Conservation (phyloP, 2,888 invertebrate species). For the Cerceris ruficornis region DNA sequence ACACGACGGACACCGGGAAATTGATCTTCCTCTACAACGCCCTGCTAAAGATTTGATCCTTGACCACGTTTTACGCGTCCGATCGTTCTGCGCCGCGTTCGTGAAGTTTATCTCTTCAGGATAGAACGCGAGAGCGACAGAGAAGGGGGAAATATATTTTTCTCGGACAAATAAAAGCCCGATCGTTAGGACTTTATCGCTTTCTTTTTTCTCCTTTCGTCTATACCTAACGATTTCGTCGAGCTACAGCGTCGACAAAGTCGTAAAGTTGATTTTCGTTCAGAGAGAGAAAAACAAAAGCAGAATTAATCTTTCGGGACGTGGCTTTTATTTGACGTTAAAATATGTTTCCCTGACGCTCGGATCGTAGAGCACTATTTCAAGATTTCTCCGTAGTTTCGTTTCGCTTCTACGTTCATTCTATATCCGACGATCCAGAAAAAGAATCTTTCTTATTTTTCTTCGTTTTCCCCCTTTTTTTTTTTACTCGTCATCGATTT, state of each 20-base stretch:
- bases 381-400: slow-evolving; percentile 6
- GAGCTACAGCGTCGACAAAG: too few species aligned
- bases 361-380: slow-evolving; percentile 25
- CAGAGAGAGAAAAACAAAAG: not conserved
- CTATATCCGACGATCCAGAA: slow-evolving; percentile 7
- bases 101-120: too few species aligned
- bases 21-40: slow-evolving; percentile 76
- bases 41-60: slow-evolving; percentile 72
- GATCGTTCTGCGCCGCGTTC: too few species aligned
- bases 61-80: slow-evolving; percentile 33
- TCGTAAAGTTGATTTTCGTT: slow-evolving; percentile 8
- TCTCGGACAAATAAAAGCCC: not conserved
- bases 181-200: too few species aligned
- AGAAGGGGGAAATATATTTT: not conserved
- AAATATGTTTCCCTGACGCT: not conserved
- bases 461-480: slow-evolving; percentile 1
- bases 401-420: slow-evolving; percentile 2
- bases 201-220: too few species aligned
- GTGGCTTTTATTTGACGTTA: not conserved
- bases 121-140: too few species aligned
- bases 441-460: slow-evolving; percentile 9
- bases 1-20: slow-evolving; percentile 73
- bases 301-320: not conserved
- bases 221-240: too few species aligned
- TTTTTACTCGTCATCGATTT: slow-evolving; percentile 25